These are phyloP conservation scores for Mus spretus DNA, from an alignment of 2,797 vertebrate genomes.

Conservation along the genomic window DNA sequence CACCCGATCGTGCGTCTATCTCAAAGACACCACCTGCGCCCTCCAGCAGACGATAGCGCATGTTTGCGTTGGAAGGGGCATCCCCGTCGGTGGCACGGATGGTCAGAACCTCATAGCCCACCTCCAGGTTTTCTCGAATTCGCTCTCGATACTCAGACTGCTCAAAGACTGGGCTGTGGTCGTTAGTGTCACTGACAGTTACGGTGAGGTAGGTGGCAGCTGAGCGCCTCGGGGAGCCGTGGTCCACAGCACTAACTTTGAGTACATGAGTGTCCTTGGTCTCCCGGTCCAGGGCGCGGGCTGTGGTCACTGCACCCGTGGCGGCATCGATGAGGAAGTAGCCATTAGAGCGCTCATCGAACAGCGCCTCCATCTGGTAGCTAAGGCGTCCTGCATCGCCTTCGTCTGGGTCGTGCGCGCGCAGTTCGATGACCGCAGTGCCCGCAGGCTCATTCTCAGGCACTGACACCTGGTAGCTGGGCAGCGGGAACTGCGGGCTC, in stretches of 20 bases:
- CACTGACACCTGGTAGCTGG: conserved; percentile 96
- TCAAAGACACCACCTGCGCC: conserved; percentile 92
- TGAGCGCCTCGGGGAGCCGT: conserved; percentile 91
- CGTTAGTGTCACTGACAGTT: conserved; percentile 97
- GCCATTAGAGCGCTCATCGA: conserved; percentile 95
- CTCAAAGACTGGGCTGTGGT: conserved; percentile 96
- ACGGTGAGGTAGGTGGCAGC: conserved; percentile 94
- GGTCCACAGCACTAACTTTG: conserved; percentile 94
- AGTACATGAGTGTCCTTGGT: conserved; percentile 97
- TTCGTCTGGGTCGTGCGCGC: conserved; percentile 95
- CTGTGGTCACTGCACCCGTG: conserved; percentile 93
- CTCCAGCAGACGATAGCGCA: conserved; percentile 96
- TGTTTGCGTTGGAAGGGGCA: conserved; percentile 96
- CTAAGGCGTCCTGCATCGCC: conserved; percentile 95
- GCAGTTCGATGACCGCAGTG: conserved; percentile 94
- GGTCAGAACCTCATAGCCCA: conserved; percentile 97
- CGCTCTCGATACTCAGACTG: conserved; percentile 94
- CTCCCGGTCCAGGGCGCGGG: conserved; percentile 94
- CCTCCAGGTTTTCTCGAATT: conserved; percentile 96
- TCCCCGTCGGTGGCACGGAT: conserved; percentile 97
- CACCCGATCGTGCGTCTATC: conserved; percentile 94
- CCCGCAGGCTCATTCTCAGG: conserved; percentile 96
- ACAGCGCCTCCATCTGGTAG: conserved; percentile 96
- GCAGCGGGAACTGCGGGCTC: conserved; percentile 94
- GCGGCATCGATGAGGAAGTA: conserved; percentile 93